Percentiles rank a stretch among this genome's conserved stretches.
These are phyloP conservation scores for Pseudomyrmex cubaensis DNA, from an alignment of 1,140 invertebrate species.

Conservation along the genomic window DNA sequence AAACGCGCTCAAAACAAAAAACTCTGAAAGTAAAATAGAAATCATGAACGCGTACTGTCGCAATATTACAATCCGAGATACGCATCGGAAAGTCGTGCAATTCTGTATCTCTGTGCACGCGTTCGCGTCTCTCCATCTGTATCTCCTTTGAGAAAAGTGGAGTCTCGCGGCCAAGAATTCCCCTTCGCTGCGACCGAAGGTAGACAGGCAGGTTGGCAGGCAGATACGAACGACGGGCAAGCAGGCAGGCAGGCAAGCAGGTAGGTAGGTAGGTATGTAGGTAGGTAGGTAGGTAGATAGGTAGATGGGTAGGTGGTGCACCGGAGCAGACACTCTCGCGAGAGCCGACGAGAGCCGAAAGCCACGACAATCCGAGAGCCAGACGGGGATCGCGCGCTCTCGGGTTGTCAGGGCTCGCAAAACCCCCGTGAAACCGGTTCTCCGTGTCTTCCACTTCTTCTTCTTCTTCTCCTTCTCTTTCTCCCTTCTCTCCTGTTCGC, in stretches of 20 bases:
- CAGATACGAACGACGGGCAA: slow-evolving; percentile 20
- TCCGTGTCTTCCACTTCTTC: slow-evolving; percentile 49
- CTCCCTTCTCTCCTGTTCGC: slow-evolving; percentile 17
- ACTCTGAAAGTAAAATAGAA: no score
- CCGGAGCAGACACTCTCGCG: slow-evolving; percentile 62
- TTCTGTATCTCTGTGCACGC: slow-evolving; percentile 8
- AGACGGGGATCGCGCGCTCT: slow-evolving; percentile 58
- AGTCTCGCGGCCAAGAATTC: slow-evolving; percentile 62
- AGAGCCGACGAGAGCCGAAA: slow-evolving; percentile 39
- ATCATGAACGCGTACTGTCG: background rate
- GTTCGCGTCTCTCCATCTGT: background rate
- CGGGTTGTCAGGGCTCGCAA: slow-evolving; percentile 53
- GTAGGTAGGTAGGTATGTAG: slow-evolving; percentile 30
- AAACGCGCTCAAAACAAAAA: no score
- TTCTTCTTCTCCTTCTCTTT: slow-evolving; percentile 38
- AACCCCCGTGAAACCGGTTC: slow-evolving; percentile 70
- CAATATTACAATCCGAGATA: background rate
- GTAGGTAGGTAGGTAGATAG: slow-evolving; percentile 55
- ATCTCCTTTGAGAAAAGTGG: slow-evolving; percentile 36
- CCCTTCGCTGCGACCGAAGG: slow-evolving; percentile 56
- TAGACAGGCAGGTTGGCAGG: slow-evolving; percentile 58
- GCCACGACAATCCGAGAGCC: slow-evolving; percentile 28
- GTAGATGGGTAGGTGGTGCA: slow-evolving; percentile 71
- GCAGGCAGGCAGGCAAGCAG: background rate
- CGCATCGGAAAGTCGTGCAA: background rate